Percentiles rank a stretch among this genome's conserved stretches.
phyloP scores from a whole-genome alignment of 2,113 vertebrate species.

The Paramisgurnus dabryanus region DNA sequence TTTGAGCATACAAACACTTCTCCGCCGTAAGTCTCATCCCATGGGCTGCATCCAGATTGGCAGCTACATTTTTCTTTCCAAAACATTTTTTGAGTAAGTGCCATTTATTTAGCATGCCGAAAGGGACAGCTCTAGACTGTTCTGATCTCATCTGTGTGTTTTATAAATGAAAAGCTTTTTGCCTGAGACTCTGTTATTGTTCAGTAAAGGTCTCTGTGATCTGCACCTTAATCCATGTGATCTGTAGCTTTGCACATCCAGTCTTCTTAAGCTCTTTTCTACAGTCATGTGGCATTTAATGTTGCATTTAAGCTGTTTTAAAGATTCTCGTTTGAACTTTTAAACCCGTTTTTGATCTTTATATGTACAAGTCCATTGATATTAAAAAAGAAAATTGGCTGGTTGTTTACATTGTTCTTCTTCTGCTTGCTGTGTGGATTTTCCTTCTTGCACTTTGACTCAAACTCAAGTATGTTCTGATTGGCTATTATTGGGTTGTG shows the following conservation, averaged over 20 bases:
- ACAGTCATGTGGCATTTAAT: slow-evolving; percentile 24
- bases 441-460: not conserved
- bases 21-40: not conserved
- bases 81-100: slow-evolving; percentile 2
- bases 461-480: not conserved
- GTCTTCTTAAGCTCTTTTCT: slow-evolving; percentile 44
- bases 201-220: slow-evolving; percentile 17
- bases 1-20: slow-evolving; percentile 18
- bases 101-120: slow-evolving; percentile 17
- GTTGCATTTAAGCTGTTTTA: slow-evolving; percentile 41
- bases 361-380: slow-evolving; percentile 44
- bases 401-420: not conserved
- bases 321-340: slow-evolving; percentile 37
- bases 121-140: not conserved
- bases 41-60: not conserved
- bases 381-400: slow-evolving; percentile 49
- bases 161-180: slow-evolving; percentile 31
- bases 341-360: slow-evolving; percentile 35
- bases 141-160: slow-evolving; percentile 16
- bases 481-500: not conserved
- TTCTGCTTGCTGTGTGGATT: not conserved
- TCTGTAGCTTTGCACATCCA: slow-evolving; percentile 52
- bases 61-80: slow-evolving; percentile 3
- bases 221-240: slow-evolving; percentile 44
- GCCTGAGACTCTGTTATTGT: slow-evolving; percentile 35